Evolutionary conservation across 2,888 invertebrate species (phyloP).

Genomic region (Machimus rusticus): DNA sequence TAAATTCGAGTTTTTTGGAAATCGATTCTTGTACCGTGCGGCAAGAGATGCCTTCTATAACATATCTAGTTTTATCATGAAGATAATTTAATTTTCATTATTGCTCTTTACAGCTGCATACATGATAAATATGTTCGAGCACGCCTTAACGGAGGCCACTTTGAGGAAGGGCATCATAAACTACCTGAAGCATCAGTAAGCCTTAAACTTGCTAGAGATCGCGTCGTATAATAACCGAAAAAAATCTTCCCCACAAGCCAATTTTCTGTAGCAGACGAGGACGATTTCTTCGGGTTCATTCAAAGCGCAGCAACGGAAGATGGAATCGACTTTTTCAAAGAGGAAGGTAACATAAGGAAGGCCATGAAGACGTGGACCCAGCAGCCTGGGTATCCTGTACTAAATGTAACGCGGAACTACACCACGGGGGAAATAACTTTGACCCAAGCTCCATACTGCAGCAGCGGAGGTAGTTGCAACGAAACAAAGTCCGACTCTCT

Average conservation of each 20-base stretch:
- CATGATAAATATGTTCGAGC: background rate
- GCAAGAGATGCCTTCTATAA: too few species aligned
- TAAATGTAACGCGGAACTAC: conserved; percentile 66
- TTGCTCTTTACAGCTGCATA: background rate
- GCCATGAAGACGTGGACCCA: conserved; percentile 71
- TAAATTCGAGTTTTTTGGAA: too few species aligned
- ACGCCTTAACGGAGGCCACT: background rate
- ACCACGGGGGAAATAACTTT: conserved; percentile 64
- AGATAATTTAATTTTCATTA: background rate
- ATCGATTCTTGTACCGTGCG: too few species aligned
- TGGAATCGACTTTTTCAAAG: conserved; percentile 48
- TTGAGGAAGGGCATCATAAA: conserved; percentile 49
- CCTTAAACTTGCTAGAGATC: background rate
- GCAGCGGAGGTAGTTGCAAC: conserved; percentile 26
- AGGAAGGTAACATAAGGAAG: conserved; percentile 60
- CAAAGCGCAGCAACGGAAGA: conserved; percentile 55
- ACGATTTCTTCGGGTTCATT: conserved; percentile 55
- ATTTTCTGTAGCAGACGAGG: conserved; percentile 49
- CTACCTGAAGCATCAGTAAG: conserved; percentile 52
- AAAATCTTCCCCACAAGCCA: background rate
- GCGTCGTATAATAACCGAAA: conserved; percentile 8
- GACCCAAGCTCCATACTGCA: conserved; percentile 62
- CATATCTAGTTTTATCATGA: background rate
- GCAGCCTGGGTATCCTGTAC: conserved; percentile 69
- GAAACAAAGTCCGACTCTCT: conserved; percentile 48